These are phyloP conservation scores for Mesocentrotus franciscanus DNA, from an alignment of 53 echinoderm and acorn worm genomes.

Conservation along the genomic window DNA sequence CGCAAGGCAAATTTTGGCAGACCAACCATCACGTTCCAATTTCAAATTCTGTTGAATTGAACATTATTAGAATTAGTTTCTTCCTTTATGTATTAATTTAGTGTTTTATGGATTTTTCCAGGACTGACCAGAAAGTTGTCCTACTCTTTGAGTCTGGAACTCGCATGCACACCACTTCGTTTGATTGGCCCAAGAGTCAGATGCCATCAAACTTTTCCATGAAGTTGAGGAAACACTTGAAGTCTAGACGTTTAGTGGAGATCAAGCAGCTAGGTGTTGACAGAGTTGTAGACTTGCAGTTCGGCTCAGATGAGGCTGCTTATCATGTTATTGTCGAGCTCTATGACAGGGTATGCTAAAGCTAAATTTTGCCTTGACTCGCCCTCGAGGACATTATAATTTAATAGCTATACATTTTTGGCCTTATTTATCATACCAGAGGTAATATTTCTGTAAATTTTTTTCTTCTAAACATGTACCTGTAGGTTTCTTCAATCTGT, in stretches of 20 bases:
- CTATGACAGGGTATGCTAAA: conserved; percentile 89
- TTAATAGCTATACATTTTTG: background rate
- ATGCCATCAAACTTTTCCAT: conserved; percentile 99
- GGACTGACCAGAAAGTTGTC: conserved; percentile 91
- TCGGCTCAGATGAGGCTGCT: conserved; percentile 95
- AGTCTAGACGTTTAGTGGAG: conserved; percentile 78
- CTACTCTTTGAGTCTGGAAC: conserved; percentile 91
- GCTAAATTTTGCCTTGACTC: background rate
- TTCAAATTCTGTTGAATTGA: too few relatives aligned
- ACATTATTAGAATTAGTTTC: background rate
- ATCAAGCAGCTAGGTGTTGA: conserved; percentile 94
- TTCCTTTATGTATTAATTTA: background rate
- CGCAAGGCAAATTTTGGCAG: background rate
- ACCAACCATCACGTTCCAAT: background rate
- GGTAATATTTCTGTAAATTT: too few relatives aligned
- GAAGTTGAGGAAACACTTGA: conserved; percentile 94
- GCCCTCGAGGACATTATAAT: background rate
- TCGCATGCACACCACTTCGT: conserved; percentile 88
- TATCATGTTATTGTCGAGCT: conserved; percentile 94
- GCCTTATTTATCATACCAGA: background rate
- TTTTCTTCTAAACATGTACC: too few relatives aligned
- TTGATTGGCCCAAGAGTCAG: conserved; percentile 96
- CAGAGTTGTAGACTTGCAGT: conserved; percentile 93
- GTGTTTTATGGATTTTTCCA: conserved; percentile 12
- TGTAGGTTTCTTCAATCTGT: background rate